Base-by-base conservation (phyloP, 2,113 vertebrate species). In the Seriola rivoliana region DNA sequence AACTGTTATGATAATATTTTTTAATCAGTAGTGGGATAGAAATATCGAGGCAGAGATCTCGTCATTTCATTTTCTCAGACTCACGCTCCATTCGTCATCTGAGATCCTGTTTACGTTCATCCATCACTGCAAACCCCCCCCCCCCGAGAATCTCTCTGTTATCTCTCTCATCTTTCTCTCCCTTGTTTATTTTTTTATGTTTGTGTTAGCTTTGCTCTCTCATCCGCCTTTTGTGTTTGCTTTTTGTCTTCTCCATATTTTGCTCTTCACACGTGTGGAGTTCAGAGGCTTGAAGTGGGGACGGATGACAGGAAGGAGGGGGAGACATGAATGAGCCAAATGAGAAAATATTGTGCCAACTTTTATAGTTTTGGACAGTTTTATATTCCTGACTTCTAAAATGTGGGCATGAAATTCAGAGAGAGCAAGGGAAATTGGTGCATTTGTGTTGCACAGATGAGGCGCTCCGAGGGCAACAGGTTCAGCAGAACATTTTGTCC, bases 31-130 rank as follows among this genome's bases (percentile, higher is more conserved):
- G 77, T 65, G 1, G 10, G 29, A 67, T 58, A 67, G 44, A 75
- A 84, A 64, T 57, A 65, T 46, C 4, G 16, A 36, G 64, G 57
- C 54, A 60, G 48, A 19, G 50, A 23, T 78, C 71, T 71, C 76
- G 68, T 19, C 48, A 2, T 84, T 79, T 87, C 4, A 58, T 85
- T 84, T 85, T 78, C 75, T 78, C 54, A 60, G 36, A 25, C 70
- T 75, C 50, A 19, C 14, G 67, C 68, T 54, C 32, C 72, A 86
- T 81, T 67, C 44, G 70, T 86, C 81, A 79, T 75, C 29, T 57
- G 19, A 58, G 64, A 83, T 85, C 71, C 71, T 50, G 75, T 75
- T 69, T 71, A 32, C 70, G 54, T 50, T 70, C 78, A 77, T 72
- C 65, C 59, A 52, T 81, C 73, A 40, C 32, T 16, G 48, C 38